Evolutionary conservation across 2,797 vertebrate genomes (phyloP).

Genomic region (Cuniculus paca): DNA sequence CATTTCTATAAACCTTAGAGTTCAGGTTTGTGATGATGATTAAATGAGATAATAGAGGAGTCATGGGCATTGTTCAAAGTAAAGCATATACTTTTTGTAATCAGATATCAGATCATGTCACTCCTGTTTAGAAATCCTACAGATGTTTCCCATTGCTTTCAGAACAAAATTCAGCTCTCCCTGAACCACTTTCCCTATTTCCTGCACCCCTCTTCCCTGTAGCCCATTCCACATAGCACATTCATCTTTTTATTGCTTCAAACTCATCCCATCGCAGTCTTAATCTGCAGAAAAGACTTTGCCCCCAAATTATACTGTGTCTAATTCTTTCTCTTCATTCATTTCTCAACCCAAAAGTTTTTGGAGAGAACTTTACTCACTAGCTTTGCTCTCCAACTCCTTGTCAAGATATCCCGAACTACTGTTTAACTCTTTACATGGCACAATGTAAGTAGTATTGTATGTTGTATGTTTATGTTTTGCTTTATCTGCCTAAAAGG

Average conservation of each 20-base stretch:
- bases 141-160: neutral
- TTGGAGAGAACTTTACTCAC: neutral
- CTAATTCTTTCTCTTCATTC: neutral
- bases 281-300: neutral
- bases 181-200: accelerated
- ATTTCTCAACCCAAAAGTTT: neutral
- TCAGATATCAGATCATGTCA: neutral
- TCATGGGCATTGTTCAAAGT: neutral
- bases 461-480: neutral
- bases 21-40: neutral
- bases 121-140: neutral
- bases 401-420: neutral
- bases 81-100: neutral
- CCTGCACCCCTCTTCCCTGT: accelerated
- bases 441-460: neutral
- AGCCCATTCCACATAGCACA: accelerated
- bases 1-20: neutral
- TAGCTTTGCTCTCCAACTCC: neutral
- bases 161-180: neutral
- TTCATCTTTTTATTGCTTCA: neutral
- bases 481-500: neutral
- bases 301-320: neutral
- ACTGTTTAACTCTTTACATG: neutral
- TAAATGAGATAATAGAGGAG: neutral
- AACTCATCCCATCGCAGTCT: neutral